Conservation (phyloP, 2,797 vertebrate genomes). For the Carduelis carduelis region DNA sequence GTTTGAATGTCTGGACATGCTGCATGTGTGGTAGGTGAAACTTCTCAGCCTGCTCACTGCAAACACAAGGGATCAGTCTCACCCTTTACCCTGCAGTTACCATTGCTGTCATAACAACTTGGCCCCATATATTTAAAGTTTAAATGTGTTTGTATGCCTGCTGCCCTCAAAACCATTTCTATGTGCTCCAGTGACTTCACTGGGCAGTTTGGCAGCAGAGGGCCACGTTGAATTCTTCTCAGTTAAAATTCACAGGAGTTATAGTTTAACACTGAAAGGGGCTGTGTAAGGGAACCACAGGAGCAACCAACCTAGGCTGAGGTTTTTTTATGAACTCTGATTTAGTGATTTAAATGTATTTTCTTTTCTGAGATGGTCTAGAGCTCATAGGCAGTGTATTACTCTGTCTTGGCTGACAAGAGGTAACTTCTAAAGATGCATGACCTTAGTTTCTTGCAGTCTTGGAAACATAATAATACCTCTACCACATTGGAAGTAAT, state of each 20-base stretch:
- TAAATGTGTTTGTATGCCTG: background rate
- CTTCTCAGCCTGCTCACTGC: background rate
- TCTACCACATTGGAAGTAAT: background rate
- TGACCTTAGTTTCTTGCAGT: background rate
- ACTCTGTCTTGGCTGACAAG: background rate
- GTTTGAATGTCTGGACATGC: background rate
- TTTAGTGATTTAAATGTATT: background rate
- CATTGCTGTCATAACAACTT: background rate
- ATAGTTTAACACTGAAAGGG: background rate
- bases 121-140: background rate
- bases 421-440: background rate
- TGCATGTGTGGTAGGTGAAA: background rate
- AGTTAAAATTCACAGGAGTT: background rate
- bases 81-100: fast-evolving
- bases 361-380: background rate
- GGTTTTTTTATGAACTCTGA: background rate
- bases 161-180: background rate
- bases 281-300: background rate
- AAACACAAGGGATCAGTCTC: background rate
- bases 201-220: background rate
- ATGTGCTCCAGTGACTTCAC: background rate
- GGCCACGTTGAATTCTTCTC: background rate
- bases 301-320: background rate
- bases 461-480: background rate
- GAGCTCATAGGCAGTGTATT: background rate